A percentile compares a stretch with the other conserved stretches of the same genome.
These are phyloP conservation scores for Scaptomyza parva DNA, from an alignment of 2,888 invertebrate species.

Conservation along the genomic window DNA sequence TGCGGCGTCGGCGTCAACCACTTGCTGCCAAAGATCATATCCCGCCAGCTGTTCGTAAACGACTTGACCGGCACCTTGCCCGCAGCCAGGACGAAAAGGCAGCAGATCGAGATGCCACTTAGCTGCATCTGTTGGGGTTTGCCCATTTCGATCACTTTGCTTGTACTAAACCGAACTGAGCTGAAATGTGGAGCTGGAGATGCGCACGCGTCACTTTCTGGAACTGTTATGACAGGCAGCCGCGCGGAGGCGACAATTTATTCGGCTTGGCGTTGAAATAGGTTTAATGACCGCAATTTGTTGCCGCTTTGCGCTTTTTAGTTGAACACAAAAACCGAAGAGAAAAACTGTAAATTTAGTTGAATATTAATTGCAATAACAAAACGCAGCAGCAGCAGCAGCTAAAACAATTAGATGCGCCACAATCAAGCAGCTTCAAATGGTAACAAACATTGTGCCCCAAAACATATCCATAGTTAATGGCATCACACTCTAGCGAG, in stretches of 20 bases:
- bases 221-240: conserved; percentile 63
- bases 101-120: conserved; percentile 9
- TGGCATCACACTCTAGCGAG: conserved; percentile 20
- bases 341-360: conserved; percentile 47
- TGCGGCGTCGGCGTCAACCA: conserved; percentile 64
- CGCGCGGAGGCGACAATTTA: conserved; percentile 70
- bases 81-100: conserved; percentile 46
- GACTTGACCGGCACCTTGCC: conserved; percentile 48
- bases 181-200: conserved; percentile 8
- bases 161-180: background rate
- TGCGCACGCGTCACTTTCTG: conserved; percentile 50
- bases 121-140: conserved; percentile 22
- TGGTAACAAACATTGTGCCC: conserved; percentile 21
- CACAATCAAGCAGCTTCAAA: conserved; percentile 50
- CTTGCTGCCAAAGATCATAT: conserved; percentile 81
- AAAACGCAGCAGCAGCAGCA: conserved; percentile 58
- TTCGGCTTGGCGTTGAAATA: conserved; percentile 58
- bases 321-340: conserved; percentile 26
- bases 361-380: conserved; percentile 75
- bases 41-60: conserved; percentile 79
- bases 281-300: conserved; percentile 83
- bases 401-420: conserved; percentile 79
- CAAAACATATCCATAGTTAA: conserved; percentile 43
- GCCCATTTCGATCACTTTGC: conserved; percentile 10
- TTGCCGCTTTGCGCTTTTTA: conserved; percentile 66